A percentile compares a stretch with the other conserved stretches of the same genome.
These are phyloP conservation scores for Stenolophus ochropezus DNA, from an alignment of 2,888 invertebrate genomes.

Conservation along the genomic window DNA sequence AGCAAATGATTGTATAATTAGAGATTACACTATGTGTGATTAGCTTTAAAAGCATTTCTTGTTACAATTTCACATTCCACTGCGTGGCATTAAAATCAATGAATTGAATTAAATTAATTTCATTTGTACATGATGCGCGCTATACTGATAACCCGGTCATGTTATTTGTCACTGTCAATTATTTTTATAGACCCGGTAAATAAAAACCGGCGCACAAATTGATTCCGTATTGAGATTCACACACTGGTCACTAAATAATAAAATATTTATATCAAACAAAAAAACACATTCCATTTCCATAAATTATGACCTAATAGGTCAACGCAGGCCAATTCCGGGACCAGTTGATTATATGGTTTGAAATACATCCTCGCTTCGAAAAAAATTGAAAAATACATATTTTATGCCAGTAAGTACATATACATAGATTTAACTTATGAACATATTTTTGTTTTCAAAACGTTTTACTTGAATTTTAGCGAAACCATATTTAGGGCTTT, in stretches of 20 bases:
- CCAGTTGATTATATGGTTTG: no score
- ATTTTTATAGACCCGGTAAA: conserved; percentile 39
- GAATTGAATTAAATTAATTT: conserved; percentile 39
- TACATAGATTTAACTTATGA: no score
- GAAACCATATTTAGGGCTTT: no score
- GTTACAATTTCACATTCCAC: conserved; percentile 3
- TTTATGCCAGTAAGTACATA: no score
- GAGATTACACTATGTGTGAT: neutral
- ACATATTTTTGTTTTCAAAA: no score
- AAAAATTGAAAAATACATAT: no score
- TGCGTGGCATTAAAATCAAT: conserved; percentile 24
- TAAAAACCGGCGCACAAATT: conserved; percentile 18
- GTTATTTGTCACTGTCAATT: conserved; percentile 46
- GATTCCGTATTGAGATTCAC: conserved; percentile 4
- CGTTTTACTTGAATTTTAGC: no score
- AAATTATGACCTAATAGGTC: neutral
- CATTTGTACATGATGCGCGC: conserved; percentile 20
- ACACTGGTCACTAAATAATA: conserved; percentile 4
- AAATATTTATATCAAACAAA: conserved; percentile 16
- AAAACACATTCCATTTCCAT: neutral
- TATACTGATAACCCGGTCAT: conserved; percentile 25
- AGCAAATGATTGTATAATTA: conserved; percentile 7
- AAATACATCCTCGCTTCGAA: no score
- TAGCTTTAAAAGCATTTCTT: conserved; percentile 28
- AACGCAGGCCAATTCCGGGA: no score